Percentiles rank a stretch among this genome's conserved stretches.
Evolutionary conservation across 2,797 vertebrate genomes (phyloP).

Genomic region (Psittacula derbiana): DNA sequence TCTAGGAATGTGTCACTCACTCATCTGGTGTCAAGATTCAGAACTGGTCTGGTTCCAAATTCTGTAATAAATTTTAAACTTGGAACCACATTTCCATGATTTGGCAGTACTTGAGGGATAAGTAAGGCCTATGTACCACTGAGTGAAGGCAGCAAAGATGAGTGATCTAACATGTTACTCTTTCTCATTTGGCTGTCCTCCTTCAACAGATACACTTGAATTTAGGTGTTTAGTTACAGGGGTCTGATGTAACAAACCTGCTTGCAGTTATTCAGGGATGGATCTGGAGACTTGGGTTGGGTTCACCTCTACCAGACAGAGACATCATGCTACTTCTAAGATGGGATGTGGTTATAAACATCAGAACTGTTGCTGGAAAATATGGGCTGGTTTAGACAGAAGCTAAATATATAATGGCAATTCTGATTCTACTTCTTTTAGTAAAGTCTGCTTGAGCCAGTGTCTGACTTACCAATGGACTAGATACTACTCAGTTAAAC

Average conservation of each 20-base stretch:
- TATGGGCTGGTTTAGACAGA: not conserved
- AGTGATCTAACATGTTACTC: not conserved
- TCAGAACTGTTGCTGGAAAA: not conserved
- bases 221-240: not conserved
- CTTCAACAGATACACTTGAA: not conserved
- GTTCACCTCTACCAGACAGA: not conserved
- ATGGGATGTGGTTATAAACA: not conserved
- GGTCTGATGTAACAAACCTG: not conserved
- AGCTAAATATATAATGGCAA: not conserved
- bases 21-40: not conserved
- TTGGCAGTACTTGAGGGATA: not conserved
- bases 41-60: not conserved
- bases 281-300: not conserved
- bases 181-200: not conserved
- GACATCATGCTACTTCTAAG: not conserved
- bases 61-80: not conserved
- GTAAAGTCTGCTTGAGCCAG: not conserved
- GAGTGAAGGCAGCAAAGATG: not conserved
- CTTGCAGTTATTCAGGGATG: not conserved
- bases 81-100: not conserved
- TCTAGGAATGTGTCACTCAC: not conserved
- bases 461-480: not conserved
- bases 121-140: not conserved
- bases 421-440: not conserved
- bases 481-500: not conserved